Conservation (phyloP, 2,888 invertebrate genomes). For the Microplitis deprimator region DNA sequence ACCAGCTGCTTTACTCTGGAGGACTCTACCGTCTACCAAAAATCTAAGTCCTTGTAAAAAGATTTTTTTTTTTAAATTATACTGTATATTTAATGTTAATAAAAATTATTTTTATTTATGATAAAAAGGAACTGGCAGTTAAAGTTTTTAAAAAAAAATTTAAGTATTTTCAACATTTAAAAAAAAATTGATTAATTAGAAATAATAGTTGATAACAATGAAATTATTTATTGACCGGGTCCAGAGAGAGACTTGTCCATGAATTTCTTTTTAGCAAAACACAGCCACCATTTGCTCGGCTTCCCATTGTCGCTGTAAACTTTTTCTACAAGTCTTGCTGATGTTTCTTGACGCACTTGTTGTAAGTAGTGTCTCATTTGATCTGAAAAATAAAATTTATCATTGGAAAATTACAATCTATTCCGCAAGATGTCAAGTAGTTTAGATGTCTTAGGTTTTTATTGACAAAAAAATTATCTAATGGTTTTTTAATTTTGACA, state of each 20-base stretch:
- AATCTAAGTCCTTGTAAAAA: slow-evolving; percentile 64
- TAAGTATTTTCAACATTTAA: background rate
- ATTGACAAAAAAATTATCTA: background rate
- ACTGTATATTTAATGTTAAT: slow-evolving; percentile 10
- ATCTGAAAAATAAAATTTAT: slow-evolving; percentile 75
- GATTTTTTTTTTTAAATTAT: slow-evolving; percentile 5
- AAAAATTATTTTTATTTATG: background rate
- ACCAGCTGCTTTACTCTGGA: slow-evolving; percentile 87
- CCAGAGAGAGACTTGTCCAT: slow-evolving; percentile 98
- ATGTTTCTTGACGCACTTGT: slow-evolving; percentile 96
- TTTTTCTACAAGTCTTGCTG: slow-evolving; percentile 90
- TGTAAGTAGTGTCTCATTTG: slow-evolving; percentile 92
- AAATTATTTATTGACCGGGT: slow-evolving; percentile 81
- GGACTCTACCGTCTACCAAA: slow-evolving; percentile 92
- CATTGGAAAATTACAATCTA: too few species aligned
- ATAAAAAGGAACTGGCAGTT: background rate
- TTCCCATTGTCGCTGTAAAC: slow-evolving; percentile 88
- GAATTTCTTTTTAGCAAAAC: slow-evolving; percentile 99
- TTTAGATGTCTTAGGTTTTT: too few species aligned
- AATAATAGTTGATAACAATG: slow-evolving; percentile 28
- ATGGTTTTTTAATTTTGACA: too few species aligned
- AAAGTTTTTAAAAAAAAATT: background rate
- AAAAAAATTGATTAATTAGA: background rate
- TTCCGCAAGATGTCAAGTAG: too few species aligned
- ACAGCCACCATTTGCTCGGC: slow-evolving; percentile 99